A percentile compares a stretch with the other conserved stretches of the same genome.
Conservation (phyloP, 1,140 invertebrate genomes). For the Scaptomyza montana region DNA sequence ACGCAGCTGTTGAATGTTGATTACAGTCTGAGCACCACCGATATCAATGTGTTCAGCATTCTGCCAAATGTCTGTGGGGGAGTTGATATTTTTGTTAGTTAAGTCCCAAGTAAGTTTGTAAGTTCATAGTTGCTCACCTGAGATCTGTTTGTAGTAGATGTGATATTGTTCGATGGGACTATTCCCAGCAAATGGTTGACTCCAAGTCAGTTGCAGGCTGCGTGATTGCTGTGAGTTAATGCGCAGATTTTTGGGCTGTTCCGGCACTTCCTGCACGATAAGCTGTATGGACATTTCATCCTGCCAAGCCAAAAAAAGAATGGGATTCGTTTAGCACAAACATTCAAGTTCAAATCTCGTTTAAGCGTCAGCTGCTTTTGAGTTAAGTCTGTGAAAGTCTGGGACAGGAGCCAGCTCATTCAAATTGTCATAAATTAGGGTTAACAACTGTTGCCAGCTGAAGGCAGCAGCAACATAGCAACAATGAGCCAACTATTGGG, state of each 20-base stretch:
- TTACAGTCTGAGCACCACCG: slow-evolving; percentile 90
- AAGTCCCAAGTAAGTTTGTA: too few relatives aligned
- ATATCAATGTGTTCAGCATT: slow-evolving; percentile 91
- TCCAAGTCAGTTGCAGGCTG: slow-evolving; percentile 93
- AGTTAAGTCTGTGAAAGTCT: slow-evolving; percentile 22
- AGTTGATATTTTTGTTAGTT: neutral
- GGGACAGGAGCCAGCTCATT: slow-evolving; percentile 49
- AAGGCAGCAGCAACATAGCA: neutral
- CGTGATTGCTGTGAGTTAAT: slow-evolving; percentile 92
- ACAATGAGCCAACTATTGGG: neutral
- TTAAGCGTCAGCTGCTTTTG: slow-evolving; percentile 48
- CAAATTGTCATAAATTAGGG: slow-evolving; percentile 77
- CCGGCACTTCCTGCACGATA: slow-evolving; percentile 95
- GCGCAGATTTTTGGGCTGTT: slow-evolving; percentile 92
- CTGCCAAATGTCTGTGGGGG: slow-evolving; percentile 76
- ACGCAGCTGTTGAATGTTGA: slow-evolving; percentile 91
- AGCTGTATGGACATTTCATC: slow-evolving; percentile 96
- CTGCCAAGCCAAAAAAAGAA: slow-evolving; percentile 29
- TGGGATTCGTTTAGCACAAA: slow-evolving; percentile 33
- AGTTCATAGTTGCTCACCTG: slow-evolving; percentile 86
- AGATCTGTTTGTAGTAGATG: slow-evolving; percentile 92
- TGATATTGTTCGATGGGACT: slow-evolving; percentile 94
- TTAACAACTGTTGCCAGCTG: slow-evolving; percentile 59
- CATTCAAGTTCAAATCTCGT: slow-evolving; percentile 6
- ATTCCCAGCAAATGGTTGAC: slow-evolving; percentile 93